phyloP scores from a whole-genome alignment of 2,113 vertebrate genomes.

The Lasiurus cinereus region DNA sequence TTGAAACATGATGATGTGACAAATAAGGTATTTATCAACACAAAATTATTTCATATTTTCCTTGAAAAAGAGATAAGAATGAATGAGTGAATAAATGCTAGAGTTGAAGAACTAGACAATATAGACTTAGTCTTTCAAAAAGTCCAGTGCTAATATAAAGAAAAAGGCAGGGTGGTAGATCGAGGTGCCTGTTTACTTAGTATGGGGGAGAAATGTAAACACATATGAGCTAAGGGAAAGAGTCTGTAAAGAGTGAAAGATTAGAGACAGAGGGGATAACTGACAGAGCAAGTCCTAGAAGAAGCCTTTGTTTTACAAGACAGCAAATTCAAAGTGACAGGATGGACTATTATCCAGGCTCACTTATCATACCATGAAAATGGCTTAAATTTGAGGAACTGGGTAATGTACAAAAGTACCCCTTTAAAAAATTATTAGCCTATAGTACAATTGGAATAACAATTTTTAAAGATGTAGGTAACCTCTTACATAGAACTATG shows the following conservation, averaged over 20 bases:
- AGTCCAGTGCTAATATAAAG: slow-evolving; percentile 10
- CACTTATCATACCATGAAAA: background rate
- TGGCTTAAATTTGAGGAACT: background rate
- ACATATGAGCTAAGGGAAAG: background rate
- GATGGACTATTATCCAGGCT: background rate
- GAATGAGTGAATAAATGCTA: background rate
- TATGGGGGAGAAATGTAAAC: background rate
- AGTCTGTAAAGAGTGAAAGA: background rate
- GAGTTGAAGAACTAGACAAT: slow-evolving; percentile 28
- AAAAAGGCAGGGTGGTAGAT: background rate
- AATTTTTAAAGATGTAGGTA: slow-evolving; percentile 22
- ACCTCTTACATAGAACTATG: background rate
- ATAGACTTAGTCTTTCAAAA: slow-evolving; percentile 19
- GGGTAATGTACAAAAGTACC: background rate
- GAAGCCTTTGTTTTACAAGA: background rate
- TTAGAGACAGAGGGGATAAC: background rate
- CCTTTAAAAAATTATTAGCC: slow-evolving; percentile 4
- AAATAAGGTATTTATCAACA: slow-evolving; percentile 12
- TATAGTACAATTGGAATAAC: slow-evolving; percentile 1
- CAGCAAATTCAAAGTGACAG: background rate
- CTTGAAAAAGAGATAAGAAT: slow-evolving; percentile 24
- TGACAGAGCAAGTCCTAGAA: background rate
- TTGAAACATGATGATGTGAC: slow-evolving; percentile 38
- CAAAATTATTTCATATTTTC: slow-evolving; percentile 47
- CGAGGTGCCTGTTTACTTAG: background rate